phyloP scores from a whole-genome alignment of 2,113 vertebrate genomes.

The Sebastes schlegelii region DNA sequence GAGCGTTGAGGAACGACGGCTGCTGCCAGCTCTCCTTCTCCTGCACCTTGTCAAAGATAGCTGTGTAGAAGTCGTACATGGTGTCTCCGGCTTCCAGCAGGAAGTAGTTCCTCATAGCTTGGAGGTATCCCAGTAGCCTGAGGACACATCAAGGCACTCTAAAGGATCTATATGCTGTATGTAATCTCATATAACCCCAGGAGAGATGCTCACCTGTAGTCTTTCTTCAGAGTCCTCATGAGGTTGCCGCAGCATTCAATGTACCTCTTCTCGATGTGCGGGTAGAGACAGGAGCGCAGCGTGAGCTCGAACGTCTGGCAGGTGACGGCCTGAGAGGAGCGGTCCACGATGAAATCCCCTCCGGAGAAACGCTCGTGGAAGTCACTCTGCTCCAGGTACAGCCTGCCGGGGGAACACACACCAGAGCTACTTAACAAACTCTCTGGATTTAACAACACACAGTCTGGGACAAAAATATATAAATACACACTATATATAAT shows the following conservation, averaged over 20 bases:
- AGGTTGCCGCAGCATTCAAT: conserved; percentile 96
- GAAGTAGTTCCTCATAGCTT: conserved; percentile 99
- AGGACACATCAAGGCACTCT: neutral
- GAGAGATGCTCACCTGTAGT: conserved; percentile 87
- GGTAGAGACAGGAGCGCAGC: conserved; percentile 94
- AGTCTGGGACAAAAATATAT: neutral
- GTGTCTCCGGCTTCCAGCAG: conserved; percentile 98
- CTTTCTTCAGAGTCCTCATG: conserved; percentile 96
- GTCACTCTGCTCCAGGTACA: conserved; percentile 96
- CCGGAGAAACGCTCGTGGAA: conserved; percentile 93
- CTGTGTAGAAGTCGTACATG: conserved; percentile 99
- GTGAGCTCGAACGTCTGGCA: conserved; percentile 98
- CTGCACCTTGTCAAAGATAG: conserved; percentile 98
- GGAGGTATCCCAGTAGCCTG: conserved; percentile 95
- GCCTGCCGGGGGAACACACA: conserved; percentile 73
- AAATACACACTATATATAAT: no score
- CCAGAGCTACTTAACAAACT: neutral
- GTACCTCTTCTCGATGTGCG: conserved; percentile 95
- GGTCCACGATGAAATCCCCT: conserved; percentile 90
- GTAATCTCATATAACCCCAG: no score
- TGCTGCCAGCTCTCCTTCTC: conserved; percentile 98
- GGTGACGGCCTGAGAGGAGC: conserved; percentile 96
- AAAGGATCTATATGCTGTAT: no score
- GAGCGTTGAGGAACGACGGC: conserved; percentile 92
- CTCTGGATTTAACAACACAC: neutral